Evolutionary conservation across 2,797 vertebrate species (phyloP).

Genomic region (Glyptemys insculpta): DNA sequence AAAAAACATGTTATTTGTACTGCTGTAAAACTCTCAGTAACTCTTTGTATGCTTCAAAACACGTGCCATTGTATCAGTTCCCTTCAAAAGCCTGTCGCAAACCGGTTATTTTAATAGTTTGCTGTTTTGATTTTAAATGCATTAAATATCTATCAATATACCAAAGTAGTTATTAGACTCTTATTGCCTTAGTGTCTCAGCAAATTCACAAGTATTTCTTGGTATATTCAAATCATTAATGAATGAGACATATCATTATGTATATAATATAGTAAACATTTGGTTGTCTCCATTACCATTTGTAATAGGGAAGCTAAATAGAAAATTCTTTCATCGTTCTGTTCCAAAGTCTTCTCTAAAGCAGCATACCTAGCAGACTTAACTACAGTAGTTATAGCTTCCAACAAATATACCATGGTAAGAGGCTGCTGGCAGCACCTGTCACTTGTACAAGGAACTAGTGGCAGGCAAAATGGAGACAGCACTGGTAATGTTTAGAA

Average conservation of each 20-base stretch:
- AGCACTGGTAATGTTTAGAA: background rate
- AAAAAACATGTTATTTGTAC: background rate
- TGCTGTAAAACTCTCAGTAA: background rate
- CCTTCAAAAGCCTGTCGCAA: background rate
- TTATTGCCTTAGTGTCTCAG: background rate
- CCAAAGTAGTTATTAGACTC: constrained; percentile 3
- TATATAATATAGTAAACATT: background rate
- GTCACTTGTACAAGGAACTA: background rate
- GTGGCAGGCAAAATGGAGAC: background rate
- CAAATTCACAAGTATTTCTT: background rate
- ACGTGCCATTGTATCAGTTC: background rate
- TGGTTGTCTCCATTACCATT: background rate
- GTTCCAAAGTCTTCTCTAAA: background rate
- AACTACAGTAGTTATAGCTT: background rate
- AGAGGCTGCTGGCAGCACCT: background rate
- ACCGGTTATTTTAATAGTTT: background rate
- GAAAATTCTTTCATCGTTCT: background rate
- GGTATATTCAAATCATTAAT: background rate
- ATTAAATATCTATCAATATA: constrained; percentile 28
- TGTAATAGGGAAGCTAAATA: background rate
- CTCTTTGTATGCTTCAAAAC: background rate
- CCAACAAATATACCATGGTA: background rate
- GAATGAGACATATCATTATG: background rate
- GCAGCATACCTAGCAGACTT: background rate
- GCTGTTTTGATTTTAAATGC: constrained; percentile 14